Percentiles rank a stretch among this genome's conserved stretches.
Conservation (phyloP, 2,113 vertebrate genomes). For the Setophaga petechia region DNA sequence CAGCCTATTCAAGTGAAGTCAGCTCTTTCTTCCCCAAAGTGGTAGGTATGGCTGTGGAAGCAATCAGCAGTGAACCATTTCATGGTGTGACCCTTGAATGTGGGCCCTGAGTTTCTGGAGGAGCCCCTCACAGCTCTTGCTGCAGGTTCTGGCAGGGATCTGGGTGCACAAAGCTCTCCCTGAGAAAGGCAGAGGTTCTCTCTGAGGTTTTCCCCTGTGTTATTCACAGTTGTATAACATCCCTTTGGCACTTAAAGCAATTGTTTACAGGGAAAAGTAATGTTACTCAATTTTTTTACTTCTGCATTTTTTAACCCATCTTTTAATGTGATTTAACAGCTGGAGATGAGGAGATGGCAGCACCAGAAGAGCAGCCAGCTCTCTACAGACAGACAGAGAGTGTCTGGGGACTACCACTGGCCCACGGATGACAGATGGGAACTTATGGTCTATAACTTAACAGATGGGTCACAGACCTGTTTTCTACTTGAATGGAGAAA, state of each 20-base stretch:
- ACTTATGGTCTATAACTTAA: conserved; percentile 56
- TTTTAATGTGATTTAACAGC: conserved; percentile 51
- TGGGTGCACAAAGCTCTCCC: fast-evolving
- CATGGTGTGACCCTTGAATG: neutral
- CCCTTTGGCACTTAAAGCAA: neutral
- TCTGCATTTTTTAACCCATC: neutral
- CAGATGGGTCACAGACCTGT: conserved; percentile 57
- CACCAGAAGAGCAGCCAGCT: conserved; percentile 25
- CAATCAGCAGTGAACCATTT: neutral
- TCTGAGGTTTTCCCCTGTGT: neutral
- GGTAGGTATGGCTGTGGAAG: neutral
- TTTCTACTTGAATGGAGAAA: conserved; percentile 39
- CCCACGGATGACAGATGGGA: conserved; percentile 54
- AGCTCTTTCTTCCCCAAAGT: neutral
- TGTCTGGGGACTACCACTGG: conserved; percentile 17
- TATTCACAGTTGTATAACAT: neutral
- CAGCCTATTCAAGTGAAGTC: neutral
- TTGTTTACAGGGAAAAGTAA: conserved; percentile 25
- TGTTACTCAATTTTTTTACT: neutral
- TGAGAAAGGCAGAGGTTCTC: neutral
- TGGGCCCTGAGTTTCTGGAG: neutral
- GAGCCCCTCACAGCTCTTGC: neutral
- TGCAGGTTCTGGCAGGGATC: neutral
- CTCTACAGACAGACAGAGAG: conserved; percentile 34
- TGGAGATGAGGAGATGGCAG: conserved; percentile 38